Percentiles rank a stretch among this genome's conserved stretches.
phyloP scores from a whole-genome alignment of 1,140 invertebrate species.

The Diachasma alloeum region DNA sequence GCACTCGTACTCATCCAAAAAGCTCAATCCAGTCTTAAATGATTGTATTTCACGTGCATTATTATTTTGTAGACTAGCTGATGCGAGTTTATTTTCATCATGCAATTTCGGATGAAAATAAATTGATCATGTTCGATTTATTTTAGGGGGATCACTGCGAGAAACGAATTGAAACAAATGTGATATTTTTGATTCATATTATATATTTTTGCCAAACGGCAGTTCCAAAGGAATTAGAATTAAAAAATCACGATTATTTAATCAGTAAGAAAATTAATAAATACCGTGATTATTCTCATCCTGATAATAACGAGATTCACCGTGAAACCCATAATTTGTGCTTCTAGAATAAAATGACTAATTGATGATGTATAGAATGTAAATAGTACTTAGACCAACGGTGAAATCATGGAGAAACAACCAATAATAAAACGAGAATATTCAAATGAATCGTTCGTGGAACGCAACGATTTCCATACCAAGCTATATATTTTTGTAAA shows the following conservation, averaged over 20 bases:
- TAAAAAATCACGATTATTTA: too few species aligned
- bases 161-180: conserved; percentile 5
- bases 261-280: not conserved
- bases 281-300: not conserved
- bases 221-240: not conserved
- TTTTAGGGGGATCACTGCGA: not conserved
- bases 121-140: not conserved
- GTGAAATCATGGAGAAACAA: not conserved
- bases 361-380: not conserved
- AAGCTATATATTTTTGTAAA: conserved; percentile 1
- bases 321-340: not conserved
- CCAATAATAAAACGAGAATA: not conserved
- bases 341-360: not conserved
- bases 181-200: conserved; percentile 12
- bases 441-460: not conserved
- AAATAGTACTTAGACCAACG: not conserved
- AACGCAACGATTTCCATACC: not conserved
- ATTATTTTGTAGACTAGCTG: not conserved
- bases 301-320: not conserved
- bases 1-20: not conserved
- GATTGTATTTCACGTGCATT: not conserved
- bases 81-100: not conserved
- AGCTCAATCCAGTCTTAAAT: not conserved
- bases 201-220: not conserved
- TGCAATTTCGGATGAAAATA: not conserved